phyloP scores from a whole-genome alignment of 2,888 invertebrate species.

The Serrognathus titanus region DNA sequence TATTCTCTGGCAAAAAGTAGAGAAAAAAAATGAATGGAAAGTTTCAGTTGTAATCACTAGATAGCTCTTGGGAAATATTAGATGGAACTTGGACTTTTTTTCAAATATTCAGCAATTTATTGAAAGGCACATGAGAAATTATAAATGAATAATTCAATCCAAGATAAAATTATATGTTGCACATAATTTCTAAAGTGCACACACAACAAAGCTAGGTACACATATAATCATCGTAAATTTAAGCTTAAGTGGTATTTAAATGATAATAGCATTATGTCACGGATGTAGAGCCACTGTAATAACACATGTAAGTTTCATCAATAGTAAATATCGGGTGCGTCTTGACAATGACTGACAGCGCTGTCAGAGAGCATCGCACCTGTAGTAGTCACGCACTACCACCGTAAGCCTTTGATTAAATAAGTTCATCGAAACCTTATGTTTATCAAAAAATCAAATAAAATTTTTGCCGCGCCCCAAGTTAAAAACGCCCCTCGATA shows the following conservation, averaged over 20 bases:
- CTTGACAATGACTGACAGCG: constrained; percentile 28
- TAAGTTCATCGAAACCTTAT: no score
- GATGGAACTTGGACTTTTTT: no score
- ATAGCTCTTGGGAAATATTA: no score
- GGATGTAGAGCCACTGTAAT: constrained; percentile 21
- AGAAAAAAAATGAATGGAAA: no score
- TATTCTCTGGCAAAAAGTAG: no score
- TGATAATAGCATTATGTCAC: constrained; percentile 25
- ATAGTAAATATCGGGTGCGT: constrained; percentile 29
- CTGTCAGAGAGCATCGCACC: constrained; percentile 27
- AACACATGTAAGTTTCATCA: constrained; percentile 30
- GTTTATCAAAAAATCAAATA: neutral
- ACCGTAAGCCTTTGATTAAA: neutral
- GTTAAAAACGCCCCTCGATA: constrained; percentile 1
- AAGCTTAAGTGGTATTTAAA: constrained; percentile 15
- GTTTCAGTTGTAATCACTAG: no score
- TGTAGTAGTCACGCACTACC: constrained; percentile 20
- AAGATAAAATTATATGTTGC: constrained; percentile 15
- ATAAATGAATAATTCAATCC: constrained; percentile 16
- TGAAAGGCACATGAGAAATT: no score
- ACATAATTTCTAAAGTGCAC: constrained; percentile 12
- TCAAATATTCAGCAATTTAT: no score
- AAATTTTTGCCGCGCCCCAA: constrained; percentile 11
- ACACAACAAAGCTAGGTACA: constrained; percentile 15
- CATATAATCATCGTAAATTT: constrained; percentile 17